Conservation (phyloP, 2,888 invertebrate genomes). For the Lasioglossum figueresi region DNA sequence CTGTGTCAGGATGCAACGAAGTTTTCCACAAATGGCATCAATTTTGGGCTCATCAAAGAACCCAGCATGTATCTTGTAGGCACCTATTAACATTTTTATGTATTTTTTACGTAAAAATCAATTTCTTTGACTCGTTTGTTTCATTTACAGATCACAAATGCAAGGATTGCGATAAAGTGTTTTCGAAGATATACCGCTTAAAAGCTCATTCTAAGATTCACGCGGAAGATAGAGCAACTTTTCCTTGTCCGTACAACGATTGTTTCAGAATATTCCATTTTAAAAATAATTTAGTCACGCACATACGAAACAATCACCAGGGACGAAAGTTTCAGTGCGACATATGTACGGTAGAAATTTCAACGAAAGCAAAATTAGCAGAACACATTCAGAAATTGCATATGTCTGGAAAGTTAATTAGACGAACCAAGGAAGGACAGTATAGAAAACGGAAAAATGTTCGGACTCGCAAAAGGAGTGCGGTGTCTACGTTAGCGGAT, state of each 20-base stretch:
- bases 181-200: conserved; percentile 66
- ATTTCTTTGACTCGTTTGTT: conserved; percentile 1
- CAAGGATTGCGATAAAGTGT: conserved; percentile 74
- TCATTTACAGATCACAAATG: conserved; percentile 69
- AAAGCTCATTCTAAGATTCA: conserved; percentile 75
- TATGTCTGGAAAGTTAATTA: conserved; percentile 43
- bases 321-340: conserved; percentile 83
- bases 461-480: conserved; percentile 70
- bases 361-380: conserved; percentile 64
- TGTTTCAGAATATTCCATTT: conserved; percentile 85
- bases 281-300: conserved; percentile 86
- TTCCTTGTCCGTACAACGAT: conserved; percentile 80
- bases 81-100: conserved; percentile 34
- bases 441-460: conserved; percentile 66
- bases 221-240: conserved; percentile 61
- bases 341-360: conserved; percentile 66
- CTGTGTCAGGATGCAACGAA: conserved; percentile 84
- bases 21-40: conserved; percentile 85
- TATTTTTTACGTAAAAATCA: too few species aligned
- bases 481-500: conserved; percentile 69
- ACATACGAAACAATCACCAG: conserved; percentile 85
- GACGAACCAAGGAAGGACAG: conserved; percentile 26
- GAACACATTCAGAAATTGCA: conserved; percentile 71
- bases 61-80: conserved; percentile 81
- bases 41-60: conserved; percentile 84